Evolutionary conservation across 2,888 invertebrate species (phyloP).

Genomic region (Neria commutata): DNA sequence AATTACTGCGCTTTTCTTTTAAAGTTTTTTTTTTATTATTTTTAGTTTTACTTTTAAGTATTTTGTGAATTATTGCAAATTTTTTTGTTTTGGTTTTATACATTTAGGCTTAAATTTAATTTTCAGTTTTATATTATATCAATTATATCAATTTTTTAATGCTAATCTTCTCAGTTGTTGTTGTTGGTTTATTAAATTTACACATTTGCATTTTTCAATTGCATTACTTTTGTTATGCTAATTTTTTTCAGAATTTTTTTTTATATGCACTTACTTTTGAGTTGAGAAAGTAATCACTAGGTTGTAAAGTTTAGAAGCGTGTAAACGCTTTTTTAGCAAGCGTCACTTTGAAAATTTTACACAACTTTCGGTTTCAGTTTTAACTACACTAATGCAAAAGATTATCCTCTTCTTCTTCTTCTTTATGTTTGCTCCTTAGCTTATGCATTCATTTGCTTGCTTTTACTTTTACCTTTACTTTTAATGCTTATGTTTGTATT

Average conservation of each 20-base stretch:
- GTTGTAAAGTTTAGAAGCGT: constrained; percentile 8
- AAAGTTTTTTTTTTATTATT: constrained; percentile 23
- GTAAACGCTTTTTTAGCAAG: constrained; percentile 8
- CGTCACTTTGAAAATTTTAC: constrained; percentile 29
- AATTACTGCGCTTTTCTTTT: constrained; percentile 35
- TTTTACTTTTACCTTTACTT: constrained; percentile 23
- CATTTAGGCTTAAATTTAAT: too few relatives aligned
- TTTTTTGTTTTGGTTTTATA: constrained; percentile 12
- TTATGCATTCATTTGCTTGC: constrained; percentile 23
- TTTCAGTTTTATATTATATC: too few relatives aligned
- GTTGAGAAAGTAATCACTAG: background rate
- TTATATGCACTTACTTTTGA: too few relatives aligned
- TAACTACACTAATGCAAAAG: constrained; percentile 26
- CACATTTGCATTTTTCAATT: constrained; percentile 1
- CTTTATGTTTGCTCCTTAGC: constrained; percentile 30
- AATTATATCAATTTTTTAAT: constrained; percentile 2
- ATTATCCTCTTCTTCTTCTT: constrained; percentile 12
- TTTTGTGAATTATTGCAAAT: background rate
- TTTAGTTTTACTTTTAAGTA: constrained; percentile 8
- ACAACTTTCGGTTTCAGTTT: constrained; percentile 33
- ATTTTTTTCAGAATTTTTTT: constrained; percentile 7
- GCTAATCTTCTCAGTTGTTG: background rate
- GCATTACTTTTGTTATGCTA: constrained; percentile 12
- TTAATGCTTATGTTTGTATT: constrained; percentile 18
- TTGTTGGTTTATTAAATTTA: constrained; percentile 17